Conservation (phyloP, 1,140 invertebrate species). For the Catajapyx aquilonaris region DNA sequence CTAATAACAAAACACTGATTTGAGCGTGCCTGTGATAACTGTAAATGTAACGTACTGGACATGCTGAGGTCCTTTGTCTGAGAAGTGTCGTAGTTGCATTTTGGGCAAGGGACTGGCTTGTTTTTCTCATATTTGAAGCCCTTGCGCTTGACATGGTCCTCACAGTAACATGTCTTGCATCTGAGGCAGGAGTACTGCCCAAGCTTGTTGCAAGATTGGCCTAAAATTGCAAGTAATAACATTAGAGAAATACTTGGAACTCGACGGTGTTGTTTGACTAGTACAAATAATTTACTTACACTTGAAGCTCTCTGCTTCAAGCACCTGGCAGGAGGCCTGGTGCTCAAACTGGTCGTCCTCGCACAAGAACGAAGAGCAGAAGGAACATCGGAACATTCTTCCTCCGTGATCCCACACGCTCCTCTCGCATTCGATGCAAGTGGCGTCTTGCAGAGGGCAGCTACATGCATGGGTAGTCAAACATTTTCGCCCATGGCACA, state of each 20-base stretch:
- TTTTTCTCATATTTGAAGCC: slow-evolving; percentile 82
- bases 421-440: slow-evolving; percentile 77
- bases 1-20: too few relatives aligned
- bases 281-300: slow-evolving; percentile 41
- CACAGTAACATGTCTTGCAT: slow-evolving; percentile 91
- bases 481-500: slow-evolving; percentile 85
- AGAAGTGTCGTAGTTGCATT: slow-evolving; percentile 76
- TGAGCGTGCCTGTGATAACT: too few relatives aligned
- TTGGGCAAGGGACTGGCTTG: slow-evolving; percentile 77
- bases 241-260: slow-evolving; percentile 1
- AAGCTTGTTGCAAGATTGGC: slow-evolving; percentile 78
- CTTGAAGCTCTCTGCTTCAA: slow-evolving; percentile 81
- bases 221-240: slow-evolving; percentile 19
- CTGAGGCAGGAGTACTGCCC: slow-evolving; percentile 86
- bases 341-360: slow-evolving; percentile 98
- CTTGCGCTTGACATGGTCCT: slow-evolving; percentile 84
- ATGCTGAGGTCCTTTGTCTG: slow-evolving; percentile 87
- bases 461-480: slow-evolving; percentile 76
- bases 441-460: slow-evolving; percentile 69
- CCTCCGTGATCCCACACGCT: slow-evolving; percentile 88
- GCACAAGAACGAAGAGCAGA: slow-evolving; percentile 74
- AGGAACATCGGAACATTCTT: slow-evolving; percentile 79
- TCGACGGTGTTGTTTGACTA: slow-evolving; percentile 8
- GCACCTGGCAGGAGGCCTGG: slow-evolving; percentile 86
- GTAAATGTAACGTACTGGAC: slow-evolving; percentile 53